phyloP scores from a whole-genome alignment of 2,113 vertebrate species.

The Petrocephalus microphthalmus region DNA sequence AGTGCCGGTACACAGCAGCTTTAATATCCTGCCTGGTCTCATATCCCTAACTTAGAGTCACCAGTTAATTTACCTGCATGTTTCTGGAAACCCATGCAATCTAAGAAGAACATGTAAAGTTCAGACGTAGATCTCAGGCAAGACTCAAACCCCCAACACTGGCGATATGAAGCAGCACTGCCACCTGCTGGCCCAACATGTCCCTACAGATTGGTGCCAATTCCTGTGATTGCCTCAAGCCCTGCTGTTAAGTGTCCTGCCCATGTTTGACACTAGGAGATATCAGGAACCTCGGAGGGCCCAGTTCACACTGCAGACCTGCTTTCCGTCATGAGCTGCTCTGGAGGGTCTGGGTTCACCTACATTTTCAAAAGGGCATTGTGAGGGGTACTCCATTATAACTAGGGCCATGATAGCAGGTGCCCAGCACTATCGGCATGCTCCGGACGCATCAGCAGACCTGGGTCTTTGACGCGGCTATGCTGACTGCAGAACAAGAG shows the following conservation, averaged over 20 bases:
- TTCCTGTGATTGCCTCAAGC: not conserved
- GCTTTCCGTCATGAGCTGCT: not conserved
- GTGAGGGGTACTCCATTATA: not conserved
- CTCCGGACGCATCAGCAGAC: not conserved
- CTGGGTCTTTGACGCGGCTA: not conserved
- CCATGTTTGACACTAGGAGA: not conserved
- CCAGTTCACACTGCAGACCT: not conserved
- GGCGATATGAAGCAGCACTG: not conserved
- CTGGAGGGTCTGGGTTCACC: not conserved
- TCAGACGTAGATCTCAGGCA: too few species aligned
- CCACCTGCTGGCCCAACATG: not conserved
- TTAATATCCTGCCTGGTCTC: not conserved
- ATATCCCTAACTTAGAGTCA: not conserved
- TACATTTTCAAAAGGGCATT: not conserved
- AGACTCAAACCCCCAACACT: not conserved
- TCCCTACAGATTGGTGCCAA: not conserved
- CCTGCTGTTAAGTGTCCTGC: not conserved
- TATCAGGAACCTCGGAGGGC: not conserved
- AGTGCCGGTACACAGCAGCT: not conserved
- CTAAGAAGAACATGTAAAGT: not conserved
- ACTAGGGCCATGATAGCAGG: not conserved
- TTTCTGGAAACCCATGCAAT: not conserved
- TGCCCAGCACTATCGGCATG: not conserved
- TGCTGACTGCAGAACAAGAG: slow-evolving; percentile 16
- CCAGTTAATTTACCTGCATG: not conserved